A percentile compares a stretch with the other conserved stretches of the same genome.
These are phyloP conservation scores for Brachyistius frenatus DNA, from an alignment of 2,113 vertebrate genomes.

Conservation along the genomic window DNA sequence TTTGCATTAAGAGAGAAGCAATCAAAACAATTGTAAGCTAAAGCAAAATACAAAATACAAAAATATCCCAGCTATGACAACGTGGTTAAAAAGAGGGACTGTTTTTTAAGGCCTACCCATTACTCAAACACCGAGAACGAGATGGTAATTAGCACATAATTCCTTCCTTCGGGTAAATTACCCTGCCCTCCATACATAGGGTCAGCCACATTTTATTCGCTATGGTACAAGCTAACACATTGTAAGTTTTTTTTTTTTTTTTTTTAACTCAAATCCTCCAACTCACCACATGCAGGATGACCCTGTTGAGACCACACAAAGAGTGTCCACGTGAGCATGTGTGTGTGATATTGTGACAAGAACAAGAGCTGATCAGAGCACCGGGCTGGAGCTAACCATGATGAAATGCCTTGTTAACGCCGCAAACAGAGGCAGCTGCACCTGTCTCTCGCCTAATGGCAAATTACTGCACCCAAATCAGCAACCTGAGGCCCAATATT, in stretches of 20 bases:
- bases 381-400: conserved; percentile 77
- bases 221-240: background rate
- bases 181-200: background rate
- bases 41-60: too few species aligned
- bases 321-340: background rate
- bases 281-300: background rate
- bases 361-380: conserved; percentile 74
- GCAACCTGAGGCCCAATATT: conserved; percentile 77
- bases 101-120: too few species aligned
- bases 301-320: background rate
- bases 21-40: too few species aligned
- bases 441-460: conserved; percentile 82
- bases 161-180: background rate
- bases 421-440: conserved; percentile 80
- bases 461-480: conserved; percentile 85
- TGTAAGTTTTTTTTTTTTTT: background rate
- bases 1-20: background rate
- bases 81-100: too few species aligned
- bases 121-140: too few species aligned
- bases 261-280: background rate
- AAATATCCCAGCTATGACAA: too few species aligned
- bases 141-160: background rate
- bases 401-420: conserved; percentile 83
- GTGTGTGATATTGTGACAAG: conserved; percentile 59
- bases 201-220: background rate